Percentiles rank a stretch among this genome's conserved stretches.
phyloP scores from a whole-genome alignment of 2,113 vertebrate species.

The Phyllostomus discolor region DNA sequence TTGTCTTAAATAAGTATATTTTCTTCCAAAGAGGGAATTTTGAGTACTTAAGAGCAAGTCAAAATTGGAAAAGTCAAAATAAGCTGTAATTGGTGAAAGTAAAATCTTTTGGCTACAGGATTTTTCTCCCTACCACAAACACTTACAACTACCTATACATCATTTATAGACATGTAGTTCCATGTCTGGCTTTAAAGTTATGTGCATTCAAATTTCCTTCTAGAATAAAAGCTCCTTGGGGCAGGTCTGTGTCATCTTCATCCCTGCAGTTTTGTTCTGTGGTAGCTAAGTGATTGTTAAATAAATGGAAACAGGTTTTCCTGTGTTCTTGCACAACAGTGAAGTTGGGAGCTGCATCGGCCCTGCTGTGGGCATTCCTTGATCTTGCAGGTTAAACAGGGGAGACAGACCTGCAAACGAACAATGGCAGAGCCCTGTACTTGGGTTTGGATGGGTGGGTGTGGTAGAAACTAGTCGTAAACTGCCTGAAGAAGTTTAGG shows the following conservation, averaged over 20 bases:
- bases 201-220: not conserved
- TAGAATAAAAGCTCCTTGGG: not conserved
- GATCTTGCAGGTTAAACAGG: not conserved
- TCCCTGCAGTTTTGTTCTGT: not conserved
- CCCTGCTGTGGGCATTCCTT: not conserved
- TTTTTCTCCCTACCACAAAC: not conserved
- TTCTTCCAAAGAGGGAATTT: not conserved
- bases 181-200: not conserved
- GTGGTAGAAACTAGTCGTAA: not conserved
- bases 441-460: not conserved
- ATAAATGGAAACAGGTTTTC: not conserved
- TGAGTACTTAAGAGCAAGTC: not conserved
- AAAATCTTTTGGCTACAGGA: not conserved
- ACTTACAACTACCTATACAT: not conserved
- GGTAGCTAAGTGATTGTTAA: not conserved
- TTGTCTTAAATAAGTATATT: constrained; percentile 13
- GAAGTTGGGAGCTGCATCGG: not conserved
- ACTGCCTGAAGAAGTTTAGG: not conserved
- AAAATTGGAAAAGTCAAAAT: not conserved
- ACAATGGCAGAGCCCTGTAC: not conserved
- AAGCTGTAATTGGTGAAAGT: not conserved
- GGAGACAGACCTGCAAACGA: not conserved
- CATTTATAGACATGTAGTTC: not conserved
- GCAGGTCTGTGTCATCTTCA: not conserved
- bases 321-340: not conserved